Base-by-base conservation (phyloP, 1,140 invertebrate species). In the Drosophila willistoni region DNA sequence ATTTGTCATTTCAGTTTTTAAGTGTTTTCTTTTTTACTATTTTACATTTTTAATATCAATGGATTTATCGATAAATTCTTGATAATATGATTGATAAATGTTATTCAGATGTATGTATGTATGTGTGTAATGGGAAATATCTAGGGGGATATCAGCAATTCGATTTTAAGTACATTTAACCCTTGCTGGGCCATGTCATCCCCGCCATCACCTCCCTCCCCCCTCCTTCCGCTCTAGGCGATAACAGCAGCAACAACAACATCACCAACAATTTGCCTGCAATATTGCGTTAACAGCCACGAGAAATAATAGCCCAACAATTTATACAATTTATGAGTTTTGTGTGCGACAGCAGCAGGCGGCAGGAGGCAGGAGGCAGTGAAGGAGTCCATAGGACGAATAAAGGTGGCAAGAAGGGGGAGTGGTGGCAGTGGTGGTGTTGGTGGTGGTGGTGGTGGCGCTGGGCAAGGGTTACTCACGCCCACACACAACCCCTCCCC, bases 221-320 rank as follows among this genome's bases (percentile, higher is more conserved):
- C n/a, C n/a, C n/a, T n/a, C n/a, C n/a, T n/a, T n/a, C n/a, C 12
- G 5, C 34, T 47, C 29, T 36, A 14, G 73, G 69, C 73, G 64
- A 76, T 64, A 51, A 51, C 44, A 51, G 12, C 17, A 51, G 3
- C 44, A 51, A 22, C 44, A 51, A 3, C n/a, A 73, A 12, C n/a
- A 73, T 22, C 44, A 51, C 7, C n/a, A 73, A 76, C 73, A 76
- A 76, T 76, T 76, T 76, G 73, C 73, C 73, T 81, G 84, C 84
- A 89, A 89, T 89, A 89, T 89, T 89, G 84, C 84, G 81, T 79
- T 89, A 84, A 89, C 84, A 89, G 84, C 84, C 81, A 81, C 73
- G 84, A 89, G 82, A 89, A 89, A 89, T 89, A 89, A 89, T 89
- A 89, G 84, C 80, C 84, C 80, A 89, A 84, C 84, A 89, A 89